Conservation (phyloP, 2,888 invertebrate genomes). For the Digitonthophagus gazella region DNA sequence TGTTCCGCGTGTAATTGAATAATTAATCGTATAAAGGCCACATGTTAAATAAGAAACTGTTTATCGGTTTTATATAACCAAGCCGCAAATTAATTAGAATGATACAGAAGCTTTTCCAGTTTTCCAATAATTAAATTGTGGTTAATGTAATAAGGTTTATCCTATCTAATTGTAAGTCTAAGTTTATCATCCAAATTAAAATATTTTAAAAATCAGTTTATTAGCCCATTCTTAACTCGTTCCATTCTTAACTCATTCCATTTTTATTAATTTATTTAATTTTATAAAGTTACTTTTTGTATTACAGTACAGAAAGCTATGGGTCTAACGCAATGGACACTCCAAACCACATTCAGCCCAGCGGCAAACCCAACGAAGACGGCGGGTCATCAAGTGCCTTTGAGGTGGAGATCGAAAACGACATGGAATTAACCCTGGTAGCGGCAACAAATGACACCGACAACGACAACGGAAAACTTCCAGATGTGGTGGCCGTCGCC, state of each 20-base stretch:
- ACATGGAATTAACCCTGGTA: constrained; percentile 46
- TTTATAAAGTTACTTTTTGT: constrained; percentile 6
- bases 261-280: background rate
- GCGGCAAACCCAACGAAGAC: constrained; percentile 39
- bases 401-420: constrained; percentile 40
- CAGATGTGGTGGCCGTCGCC: constrained; percentile 57
- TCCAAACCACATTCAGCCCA: constrained; percentile 47
- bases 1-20: background rate
- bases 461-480: constrained; percentile 54
- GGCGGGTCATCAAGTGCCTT: constrained; percentile 47
- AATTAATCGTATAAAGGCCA: background rate
- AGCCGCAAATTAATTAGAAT: background rate
- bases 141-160: too few relatives aligned
- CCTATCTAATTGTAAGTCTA: too few relatives aligned
- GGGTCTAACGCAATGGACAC: constrained; percentile 50
- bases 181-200: too few relatives aligned
- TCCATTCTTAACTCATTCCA: background rate
- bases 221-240: too few relatives aligned
- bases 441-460: constrained; percentile 39
- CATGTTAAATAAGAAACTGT: background rate
- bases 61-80: background rate
- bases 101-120: too few relatives aligned
- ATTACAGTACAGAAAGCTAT: constrained; percentile 48
- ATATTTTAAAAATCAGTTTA: too few relatives aligned
- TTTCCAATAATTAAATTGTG: too few relatives aligned